Percentiles rank a stretch among this genome's conserved stretches.
Conservation (phyloP, 2,888 invertebrate species). For the Alentia gelatinosa region DNA sequence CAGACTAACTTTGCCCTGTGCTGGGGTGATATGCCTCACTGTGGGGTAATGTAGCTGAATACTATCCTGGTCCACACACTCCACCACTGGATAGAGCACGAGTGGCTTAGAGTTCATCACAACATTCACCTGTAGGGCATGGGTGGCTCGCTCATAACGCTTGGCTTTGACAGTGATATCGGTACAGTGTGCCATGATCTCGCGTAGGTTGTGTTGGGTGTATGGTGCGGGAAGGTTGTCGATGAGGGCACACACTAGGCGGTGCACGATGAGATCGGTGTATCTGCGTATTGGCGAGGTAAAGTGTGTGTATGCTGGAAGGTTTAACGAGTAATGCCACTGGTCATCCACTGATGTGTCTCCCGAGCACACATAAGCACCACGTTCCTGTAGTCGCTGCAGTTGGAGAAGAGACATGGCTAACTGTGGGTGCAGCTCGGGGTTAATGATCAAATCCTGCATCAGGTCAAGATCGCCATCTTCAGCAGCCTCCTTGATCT, state of each 20-base stretch:
- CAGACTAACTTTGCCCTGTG: conserved; percentile 62
- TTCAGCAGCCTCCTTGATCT: conserved; percentile 39
- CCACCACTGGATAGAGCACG: conserved; percentile 69
- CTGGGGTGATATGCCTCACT: conserved; percentile 56
- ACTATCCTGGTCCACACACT: conserved; percentile 65
- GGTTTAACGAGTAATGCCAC: conserved; percentile 70
- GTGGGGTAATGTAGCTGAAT: conserved; percentile 66
- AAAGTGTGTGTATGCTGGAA: conserved; percentile 69
- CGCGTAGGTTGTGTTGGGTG: conserved; percentile 65
- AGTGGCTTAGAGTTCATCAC: conserved; percentile 69
- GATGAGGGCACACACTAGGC: conserved; percentile 69
- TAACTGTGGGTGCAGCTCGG: conserved; percentile 73
- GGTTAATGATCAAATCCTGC: conserved; percentile 69
- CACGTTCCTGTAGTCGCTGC: conserved; percentile 66
- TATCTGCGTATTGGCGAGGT: conserved; percentile 74
- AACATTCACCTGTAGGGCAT: conserved; percentile 64
- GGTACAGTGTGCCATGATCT: conserved; percentile 64
- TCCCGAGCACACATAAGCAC: conserved; percentile 66
- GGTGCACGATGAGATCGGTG: conserved; percentile 74
- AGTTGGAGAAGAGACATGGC: conserved; percentile 70
- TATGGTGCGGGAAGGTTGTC: conserved; percentile 69
- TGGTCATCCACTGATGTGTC: conserved; percentile 17
- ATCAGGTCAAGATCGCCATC: conserved; percentile 59
- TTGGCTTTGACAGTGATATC: conserved; percentile 48
- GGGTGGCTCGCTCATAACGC: conserved; percentile 59